Conservation (phyloP, 2,113 vertebrate species). For the Artemisiospiza belli region DNA sequence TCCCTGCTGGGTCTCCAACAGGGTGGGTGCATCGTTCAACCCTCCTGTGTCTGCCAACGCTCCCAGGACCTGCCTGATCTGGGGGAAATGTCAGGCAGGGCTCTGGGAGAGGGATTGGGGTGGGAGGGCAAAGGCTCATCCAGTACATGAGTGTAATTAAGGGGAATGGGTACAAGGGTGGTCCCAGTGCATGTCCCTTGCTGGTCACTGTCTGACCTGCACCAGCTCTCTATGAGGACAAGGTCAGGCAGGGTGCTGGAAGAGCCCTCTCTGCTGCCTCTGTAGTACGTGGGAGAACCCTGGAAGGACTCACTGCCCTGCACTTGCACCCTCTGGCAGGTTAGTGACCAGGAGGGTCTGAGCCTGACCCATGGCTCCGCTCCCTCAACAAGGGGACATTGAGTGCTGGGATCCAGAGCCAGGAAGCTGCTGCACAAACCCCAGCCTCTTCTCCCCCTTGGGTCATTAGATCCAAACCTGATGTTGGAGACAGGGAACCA, state of each 20-base stretch:
- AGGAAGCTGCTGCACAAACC: not conserved
- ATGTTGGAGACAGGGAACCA: not conserved
- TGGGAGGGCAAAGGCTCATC: not conserved
- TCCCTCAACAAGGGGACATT: accelerated
- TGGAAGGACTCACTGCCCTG: not conserved
- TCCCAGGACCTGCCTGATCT: not conserved
- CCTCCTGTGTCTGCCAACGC: not conserved
- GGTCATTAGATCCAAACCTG: not conserved
- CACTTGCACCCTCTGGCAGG: not conserved
- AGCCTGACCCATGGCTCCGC: not conserved
- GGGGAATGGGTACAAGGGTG: no score
- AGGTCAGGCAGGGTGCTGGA: not conserved
- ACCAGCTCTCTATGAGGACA: accelerated
- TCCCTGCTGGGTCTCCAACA: not conserved
- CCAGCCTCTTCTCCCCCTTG: not conserved
- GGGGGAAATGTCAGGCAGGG: not conserved
- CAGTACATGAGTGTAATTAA: not conserved
- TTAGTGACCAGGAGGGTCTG: not conserved
- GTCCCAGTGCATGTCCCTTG: not conserved
- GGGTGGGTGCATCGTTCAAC: not conserved
- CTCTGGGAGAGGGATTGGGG: accelerated
- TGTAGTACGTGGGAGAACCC: accelerated
- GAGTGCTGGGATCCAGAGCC: not conserved
- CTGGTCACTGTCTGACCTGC: not conserved
- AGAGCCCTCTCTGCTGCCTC: not conserved